These are phyloP conservation scores for Hippocampus mohnikei DNA, from an alignment of 2,113 vertebrate genomes.

Conservation along the genomic window DNA sequence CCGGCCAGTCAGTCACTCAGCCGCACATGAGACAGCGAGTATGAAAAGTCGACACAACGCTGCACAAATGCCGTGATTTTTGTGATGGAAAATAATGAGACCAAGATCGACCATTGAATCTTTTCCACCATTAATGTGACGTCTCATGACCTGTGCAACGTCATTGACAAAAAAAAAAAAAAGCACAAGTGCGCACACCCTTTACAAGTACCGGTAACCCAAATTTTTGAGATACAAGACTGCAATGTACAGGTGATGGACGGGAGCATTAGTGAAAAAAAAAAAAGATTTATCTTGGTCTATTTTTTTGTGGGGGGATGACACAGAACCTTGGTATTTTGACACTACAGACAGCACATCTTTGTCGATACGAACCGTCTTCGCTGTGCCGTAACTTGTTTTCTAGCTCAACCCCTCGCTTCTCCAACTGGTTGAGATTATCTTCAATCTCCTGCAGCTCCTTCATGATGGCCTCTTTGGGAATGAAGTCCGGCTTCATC, in stretches of 20 bases:
- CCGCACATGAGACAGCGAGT: not conserved
- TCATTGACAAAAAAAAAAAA: too few relatives aligned
- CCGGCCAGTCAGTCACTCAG: constrained; percentile 1
- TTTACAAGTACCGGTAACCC: too few relatives aligned
- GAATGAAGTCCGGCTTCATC: constrained; percentile 75
- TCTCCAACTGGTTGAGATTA: constrained; percentile 80
- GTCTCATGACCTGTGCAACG: too few relatives aligned
- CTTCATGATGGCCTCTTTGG: constrained; percentile 75
- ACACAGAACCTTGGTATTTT: not conserved
- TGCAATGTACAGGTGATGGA: too few relatives aligned
- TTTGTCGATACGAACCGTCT: constrained; percentile 74
- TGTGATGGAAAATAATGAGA: not conserved
- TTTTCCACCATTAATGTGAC: too few relatives aligned
- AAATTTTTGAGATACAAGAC: too few relatives aligned
- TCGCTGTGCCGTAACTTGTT: constrained; percentile 79
- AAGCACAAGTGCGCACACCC: too few relatives aligned
- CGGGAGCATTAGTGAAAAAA: too few relatives aligned
- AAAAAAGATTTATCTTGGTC: too few relatives aligned
- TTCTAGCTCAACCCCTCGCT: constrained; percentile 85
- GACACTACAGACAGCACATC: not conserved
- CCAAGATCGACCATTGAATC: too few relatives aligned
- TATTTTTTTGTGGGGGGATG: too few relatives aligned
- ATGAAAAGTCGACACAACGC: not conserved
- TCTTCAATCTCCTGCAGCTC: constrained; percentile 80
- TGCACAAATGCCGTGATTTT: not conserved